Percentiles rank a stretch among this genome's conserved stretches.
phyloP scores from a whole-genome alignment of 1,140 invertebrate genomes.

The Melitaea cinxia region DNA sequence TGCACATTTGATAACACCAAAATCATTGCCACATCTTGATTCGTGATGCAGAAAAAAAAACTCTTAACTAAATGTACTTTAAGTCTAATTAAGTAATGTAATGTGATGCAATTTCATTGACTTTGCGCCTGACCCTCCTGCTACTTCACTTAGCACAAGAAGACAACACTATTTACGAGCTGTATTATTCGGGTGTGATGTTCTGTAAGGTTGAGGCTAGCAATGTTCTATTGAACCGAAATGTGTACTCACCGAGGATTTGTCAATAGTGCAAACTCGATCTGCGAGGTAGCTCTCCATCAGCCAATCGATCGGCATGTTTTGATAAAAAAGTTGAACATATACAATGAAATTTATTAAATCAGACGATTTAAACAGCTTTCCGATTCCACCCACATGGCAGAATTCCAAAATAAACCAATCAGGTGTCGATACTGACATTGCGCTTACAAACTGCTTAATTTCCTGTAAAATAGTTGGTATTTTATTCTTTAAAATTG shows the following conservation, averaged over 20 bases:
- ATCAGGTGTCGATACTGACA: slow-evolving; percentile 87
- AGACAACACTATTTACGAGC: too few relatives aligned
- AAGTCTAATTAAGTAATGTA: too few relatives aligned
- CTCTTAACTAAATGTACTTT: too few relatives aligned
- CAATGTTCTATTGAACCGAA: neutral
- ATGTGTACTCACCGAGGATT: slow-evolving; percentile 86
- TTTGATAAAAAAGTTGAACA: slow-evolving; percentile 97
- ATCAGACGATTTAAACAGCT: slow-evolving; percentile 95
- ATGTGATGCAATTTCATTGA: too few relatives aligned
- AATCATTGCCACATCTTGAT: too few relatives aligned
- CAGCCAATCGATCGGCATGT: slow-evolving; percentile 98
- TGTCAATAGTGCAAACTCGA: slow-evolving; percentile 94
- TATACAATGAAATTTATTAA: slow-evolving; percentile 95
- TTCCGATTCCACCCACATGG: slow-evolving; percentile 95
- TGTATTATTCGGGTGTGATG: too few relatives aligned
- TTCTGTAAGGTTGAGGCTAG: too few relatives aligned
- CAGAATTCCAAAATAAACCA: slow-evolving; percentile 98
- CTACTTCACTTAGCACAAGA: too few relatives aligned
- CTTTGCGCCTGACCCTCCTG: too few relatives aligned
- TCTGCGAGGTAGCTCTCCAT: slow-evolving; percentile 95
- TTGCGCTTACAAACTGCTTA: slow-evolving; percentile 93
- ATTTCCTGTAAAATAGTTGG: slow-evolving; percentile 82
- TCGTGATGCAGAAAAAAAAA: too few relatives aligned
- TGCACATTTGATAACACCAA: too few relatives aligned
- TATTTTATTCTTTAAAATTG: neutral